Conservation (phyloP, 2,113 vertebrate genomes). For the Elephas maximus region DNA sequence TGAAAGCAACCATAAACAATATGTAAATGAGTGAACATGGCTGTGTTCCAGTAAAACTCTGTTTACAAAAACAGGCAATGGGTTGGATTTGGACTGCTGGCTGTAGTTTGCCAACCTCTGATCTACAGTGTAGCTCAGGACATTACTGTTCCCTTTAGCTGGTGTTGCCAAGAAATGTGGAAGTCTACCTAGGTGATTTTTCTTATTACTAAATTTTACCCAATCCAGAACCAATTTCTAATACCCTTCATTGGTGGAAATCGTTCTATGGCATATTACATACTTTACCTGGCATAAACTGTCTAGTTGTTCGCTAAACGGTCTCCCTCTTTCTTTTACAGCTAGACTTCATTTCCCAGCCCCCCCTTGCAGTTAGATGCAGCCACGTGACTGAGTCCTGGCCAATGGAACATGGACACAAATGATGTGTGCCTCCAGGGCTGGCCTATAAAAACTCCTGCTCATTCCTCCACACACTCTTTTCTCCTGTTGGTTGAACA, state of each 20-base stretch:
- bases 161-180: not conserved
- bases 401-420: not conserved
- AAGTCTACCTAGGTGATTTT: not conserved
- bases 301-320: not conserved
- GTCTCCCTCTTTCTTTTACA: not conserved
- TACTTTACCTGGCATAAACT: not conserved
- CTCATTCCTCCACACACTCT: not conserved
- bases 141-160: conserved; percentile 13
- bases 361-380: not conserved
- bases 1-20: not conserved
- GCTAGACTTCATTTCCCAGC: conserved; percentile 19
- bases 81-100: not conserved
- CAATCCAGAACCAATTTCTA: not conserved
- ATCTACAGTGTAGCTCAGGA: not conserved
- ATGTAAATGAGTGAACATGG: not conserved
- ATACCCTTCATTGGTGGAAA: not conserved
- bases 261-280: not conserved
- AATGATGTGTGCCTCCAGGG: not conserved
- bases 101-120: not conserved
- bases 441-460: not conserved
- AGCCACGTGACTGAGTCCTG: not conserved
- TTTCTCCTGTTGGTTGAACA: not conserved
- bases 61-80: not conserved
- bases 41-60: conserved; percentile 31
- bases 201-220: not conserved